A percentile compares a stretch with the other conserved stretches of the same genome.
Conservation (phyloP, 35 echinoderm and acorn worm genomes). For the Heliocidaris tuberculata region DNA sequence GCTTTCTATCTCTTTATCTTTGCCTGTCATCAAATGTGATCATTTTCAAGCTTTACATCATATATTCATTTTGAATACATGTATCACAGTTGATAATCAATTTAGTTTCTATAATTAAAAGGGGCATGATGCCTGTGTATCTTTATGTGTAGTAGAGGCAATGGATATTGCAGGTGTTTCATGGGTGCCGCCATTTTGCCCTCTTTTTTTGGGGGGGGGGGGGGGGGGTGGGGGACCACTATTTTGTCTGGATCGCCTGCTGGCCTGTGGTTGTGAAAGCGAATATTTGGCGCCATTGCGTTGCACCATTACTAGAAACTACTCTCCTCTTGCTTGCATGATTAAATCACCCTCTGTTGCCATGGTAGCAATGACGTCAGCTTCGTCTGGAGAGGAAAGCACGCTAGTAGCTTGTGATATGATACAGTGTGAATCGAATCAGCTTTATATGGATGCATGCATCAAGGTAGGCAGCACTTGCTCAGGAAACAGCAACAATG, state of each 20-base stretch:
- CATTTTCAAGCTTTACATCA: not conserved
- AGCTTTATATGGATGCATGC: not conserved
- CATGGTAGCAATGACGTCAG: conserved; percentile 36
- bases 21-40: not conserved
- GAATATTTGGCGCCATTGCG: not conserved
- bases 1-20: not conserved
- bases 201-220: too few relatives aligned
- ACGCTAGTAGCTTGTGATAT: not conserved
- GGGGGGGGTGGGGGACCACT: not conserved
- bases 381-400: not conserved
- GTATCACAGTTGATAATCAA: not conserved
- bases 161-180: not conserved
- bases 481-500: not conserved
- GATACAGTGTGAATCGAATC: not conserved
- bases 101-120: not conserved
- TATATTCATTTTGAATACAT: not conserved
- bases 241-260: not conserved
- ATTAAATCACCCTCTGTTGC: conserved; percentile 45
- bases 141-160: not conserved
- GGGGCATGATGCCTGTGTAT: not conserved
- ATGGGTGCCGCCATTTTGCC: not conserved
- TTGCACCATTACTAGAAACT: not conserved
- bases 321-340: conserved; percentile 42
- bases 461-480: not conserved
- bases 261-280: not conserved